Evolutionary conservation across 2,113 vertebrate species (phyloP).

Genomic region (Herpetotheres cachinnans): DNA sequence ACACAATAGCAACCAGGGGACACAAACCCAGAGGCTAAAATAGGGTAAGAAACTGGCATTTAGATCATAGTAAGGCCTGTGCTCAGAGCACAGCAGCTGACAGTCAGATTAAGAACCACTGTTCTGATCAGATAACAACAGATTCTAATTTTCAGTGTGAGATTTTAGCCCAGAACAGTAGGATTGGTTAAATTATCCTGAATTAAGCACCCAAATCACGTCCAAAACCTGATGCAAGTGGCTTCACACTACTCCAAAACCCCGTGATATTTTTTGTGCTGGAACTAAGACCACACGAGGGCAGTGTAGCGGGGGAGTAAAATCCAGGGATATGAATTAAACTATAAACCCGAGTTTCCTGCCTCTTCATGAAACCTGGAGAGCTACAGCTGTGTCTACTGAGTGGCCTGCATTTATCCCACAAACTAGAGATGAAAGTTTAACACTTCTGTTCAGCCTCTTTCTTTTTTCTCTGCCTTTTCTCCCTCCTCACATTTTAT

Average conservation of each 20-base stretch:
- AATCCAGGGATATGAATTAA: not conserved
- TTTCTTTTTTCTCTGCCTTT: not conserved
- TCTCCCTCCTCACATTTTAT: not conserved
- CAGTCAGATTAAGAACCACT: not conserved
- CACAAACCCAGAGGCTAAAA: not conserved
- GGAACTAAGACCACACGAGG: not conserved
- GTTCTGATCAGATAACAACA: not conserved
- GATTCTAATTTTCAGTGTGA: not conserved
- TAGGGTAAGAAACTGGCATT: not conserved
- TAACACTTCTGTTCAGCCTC: not conserved
- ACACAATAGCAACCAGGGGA: not conserved
- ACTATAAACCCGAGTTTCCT: not conserved
- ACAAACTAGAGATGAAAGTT: not conserved
- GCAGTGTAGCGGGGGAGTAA: conserved; percentile 12
- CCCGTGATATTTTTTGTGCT: not conserved
- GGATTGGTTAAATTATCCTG: not conserved
- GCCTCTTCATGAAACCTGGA: not conserved
- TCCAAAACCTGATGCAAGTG: not conserved
- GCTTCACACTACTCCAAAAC: not conserved
- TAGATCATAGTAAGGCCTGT: not conserved
- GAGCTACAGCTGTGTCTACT: not conserved
- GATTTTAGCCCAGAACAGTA: not conserved
- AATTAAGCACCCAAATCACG: not conserved
- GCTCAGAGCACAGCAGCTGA: not conserved
- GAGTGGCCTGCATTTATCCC: not conserved